phyloP scores from a whole-genome alignment of 2,888 invertebrate genomes.

The Odontothrips loti region DNA sequence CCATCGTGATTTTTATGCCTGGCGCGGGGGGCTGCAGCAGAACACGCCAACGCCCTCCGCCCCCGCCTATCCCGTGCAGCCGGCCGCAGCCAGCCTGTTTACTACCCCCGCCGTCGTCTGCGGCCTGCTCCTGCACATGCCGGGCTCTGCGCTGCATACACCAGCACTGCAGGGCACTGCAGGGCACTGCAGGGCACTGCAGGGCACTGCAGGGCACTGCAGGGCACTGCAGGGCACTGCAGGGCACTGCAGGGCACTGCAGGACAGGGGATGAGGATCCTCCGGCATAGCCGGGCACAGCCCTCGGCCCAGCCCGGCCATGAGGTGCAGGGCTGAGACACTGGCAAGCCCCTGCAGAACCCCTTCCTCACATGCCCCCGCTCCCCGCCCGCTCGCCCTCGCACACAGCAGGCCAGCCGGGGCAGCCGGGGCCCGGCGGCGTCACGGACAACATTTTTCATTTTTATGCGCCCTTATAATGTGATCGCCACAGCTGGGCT shows the following conservation, averaged over 20 bases:
- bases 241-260: no score
- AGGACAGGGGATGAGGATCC: no score
- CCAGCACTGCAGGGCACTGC: background rate
- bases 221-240: no score
- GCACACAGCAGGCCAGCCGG: background rate
- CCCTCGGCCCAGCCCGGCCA: background rate
- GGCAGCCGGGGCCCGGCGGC: background rate
- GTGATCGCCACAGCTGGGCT: conserved; percentile 22
- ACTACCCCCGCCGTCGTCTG: background rate
- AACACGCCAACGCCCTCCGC: background rate
- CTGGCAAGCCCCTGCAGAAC: background rate
- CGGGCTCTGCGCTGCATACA: background rate
- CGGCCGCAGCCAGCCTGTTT: background rate
- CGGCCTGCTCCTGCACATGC: background rate
- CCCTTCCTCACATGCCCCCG: background rate
- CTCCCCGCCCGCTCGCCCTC: background rate
- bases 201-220: no score
- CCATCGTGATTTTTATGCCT: background rate
- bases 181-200: no score
- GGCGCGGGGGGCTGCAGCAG: background rate
- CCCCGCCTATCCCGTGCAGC: no score
- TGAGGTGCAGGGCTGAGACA: no score
- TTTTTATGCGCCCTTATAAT: conserved; percentile 22
- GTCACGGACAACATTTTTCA: conserved; percentile 24
- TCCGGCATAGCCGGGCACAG: background rate